Conservation (phyloP, 2,113 vertebrate genomes). For the Piprites chloris region DNA sequence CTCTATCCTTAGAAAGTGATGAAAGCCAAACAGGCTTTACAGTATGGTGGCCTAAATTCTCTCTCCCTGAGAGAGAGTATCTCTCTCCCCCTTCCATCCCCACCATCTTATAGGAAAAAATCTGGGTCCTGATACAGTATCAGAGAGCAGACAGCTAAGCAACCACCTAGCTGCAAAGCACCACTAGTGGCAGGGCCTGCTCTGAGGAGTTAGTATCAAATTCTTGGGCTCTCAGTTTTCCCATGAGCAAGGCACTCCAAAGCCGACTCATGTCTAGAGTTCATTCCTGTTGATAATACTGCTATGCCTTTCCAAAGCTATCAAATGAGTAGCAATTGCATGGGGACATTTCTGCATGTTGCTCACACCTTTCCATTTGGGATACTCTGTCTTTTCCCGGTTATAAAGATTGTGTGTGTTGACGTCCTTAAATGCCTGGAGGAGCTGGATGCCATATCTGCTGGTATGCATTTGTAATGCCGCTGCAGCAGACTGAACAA, state of each 20-base stretch:
- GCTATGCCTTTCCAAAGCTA: neutral
- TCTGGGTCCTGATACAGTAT: neutral
- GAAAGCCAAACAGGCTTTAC: neutral
- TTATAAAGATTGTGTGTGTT: neutral
- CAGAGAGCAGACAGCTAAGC: neutral
- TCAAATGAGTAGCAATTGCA: neutral
- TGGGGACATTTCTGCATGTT: neutral
- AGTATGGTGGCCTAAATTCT: neutral
- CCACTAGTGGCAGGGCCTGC: neutral
- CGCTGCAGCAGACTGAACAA: slow-evolving; percentile 42
- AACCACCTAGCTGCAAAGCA: neutral
- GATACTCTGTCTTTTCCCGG: neutral
- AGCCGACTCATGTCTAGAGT: neutral
- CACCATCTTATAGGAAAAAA: neutral
- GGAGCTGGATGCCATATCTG: slow-evolving; percentile 2
- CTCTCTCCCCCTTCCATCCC: neutral
- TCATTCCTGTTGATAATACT: neutral
- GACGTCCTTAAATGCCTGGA: neutral
- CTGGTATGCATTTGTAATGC: slow-evolving; percentile 12
- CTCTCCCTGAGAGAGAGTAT: neutral
- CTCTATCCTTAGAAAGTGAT: neutral
- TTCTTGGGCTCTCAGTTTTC: neutral
- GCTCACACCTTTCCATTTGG: neutral
- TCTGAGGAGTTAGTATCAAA: slow-evolving; percentile 21
- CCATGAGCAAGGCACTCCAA: neutral